phyloP scores from a whole-genome alignment of 2,113 vertebrate genomes.

The Corydoras sp. region DNA sequence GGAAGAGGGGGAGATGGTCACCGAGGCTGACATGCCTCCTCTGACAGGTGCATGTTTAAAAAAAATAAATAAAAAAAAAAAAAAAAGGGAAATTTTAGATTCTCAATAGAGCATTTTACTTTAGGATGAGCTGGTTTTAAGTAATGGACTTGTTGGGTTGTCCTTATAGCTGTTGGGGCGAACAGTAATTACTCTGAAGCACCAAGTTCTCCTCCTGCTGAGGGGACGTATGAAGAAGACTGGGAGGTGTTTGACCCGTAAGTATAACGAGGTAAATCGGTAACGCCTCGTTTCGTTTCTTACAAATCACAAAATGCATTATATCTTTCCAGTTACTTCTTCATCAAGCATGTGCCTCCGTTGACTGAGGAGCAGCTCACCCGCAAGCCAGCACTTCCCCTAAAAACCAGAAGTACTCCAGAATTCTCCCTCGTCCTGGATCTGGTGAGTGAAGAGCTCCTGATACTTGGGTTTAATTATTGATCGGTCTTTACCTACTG shows the following conservation, averaged over 20 bases:
- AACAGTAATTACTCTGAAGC: constrained; percentile 78
- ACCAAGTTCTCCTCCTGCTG: constrained; percentile 72
- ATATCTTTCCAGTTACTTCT: constrained; percentile 85
- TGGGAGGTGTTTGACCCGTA: constrained; percentile 99
- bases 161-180: constrained; percentile 77
- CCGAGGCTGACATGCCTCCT: constrained; percentile 81
- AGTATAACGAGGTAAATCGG: constrained; percentile 61
- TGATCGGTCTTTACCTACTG: too few species aligned
- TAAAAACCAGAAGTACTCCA: constrained; percentile 98
- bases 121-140: too few species aligned
- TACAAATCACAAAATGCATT: too few species aligned
- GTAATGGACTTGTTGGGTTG: too few species aligned
- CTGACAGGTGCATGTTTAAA: constrained; percentile 85
- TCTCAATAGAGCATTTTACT: too few species aligned
- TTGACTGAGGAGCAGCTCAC: constrained; percentile 97
- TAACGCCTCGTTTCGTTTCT: background rate
- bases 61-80: too few species aligned
- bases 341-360: constrained; percentile 97
- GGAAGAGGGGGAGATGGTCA: constrained; percentile 72
- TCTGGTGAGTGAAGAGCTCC: constrained; percentile 68
- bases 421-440: constrained; percentile 97
- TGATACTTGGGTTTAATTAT: too few species aligned
- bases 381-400: constrained; percentile 90
- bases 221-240: constrained; percentile 95
- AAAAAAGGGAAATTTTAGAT: too few species aligned